Evolutionary conservation across 1,140 invertebrate genomes (phyloP).

Genomic region (Oncopodura yosiiana): DNA sequence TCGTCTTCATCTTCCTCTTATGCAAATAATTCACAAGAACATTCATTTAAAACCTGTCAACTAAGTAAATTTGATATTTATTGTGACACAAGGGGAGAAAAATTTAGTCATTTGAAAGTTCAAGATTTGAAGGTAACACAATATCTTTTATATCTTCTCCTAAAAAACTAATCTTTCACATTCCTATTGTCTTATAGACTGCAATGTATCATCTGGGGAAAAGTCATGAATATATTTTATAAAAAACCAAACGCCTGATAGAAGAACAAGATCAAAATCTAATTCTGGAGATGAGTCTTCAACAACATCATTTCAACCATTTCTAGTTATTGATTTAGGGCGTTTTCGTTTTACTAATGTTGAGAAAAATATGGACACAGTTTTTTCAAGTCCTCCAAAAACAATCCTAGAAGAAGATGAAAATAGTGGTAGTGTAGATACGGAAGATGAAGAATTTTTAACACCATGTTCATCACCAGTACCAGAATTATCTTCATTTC

Average conservation of each 20-base stretch:
- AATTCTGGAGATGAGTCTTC: background rate
- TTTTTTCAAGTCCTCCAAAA: conserved; percentile 4
- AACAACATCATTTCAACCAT: conserved; percentile 32
- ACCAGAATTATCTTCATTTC: conserved; percentile 39
- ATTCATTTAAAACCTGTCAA: conserved; percentile 78
- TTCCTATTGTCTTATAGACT: conserved; percentile 26
- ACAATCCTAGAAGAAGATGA: conserved; percentile 42
- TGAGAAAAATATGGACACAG: conserved; percentile 27
- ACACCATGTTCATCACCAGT: conserved; percentile 88
- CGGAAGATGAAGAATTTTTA: conserved; percentile 53
- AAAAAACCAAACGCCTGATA: too few relatives aligned
- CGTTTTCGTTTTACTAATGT: conserved; percentile 62
- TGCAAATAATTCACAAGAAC: conserved; percentile 48
- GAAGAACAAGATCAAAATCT: too few relatives aligned
- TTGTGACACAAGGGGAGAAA: conserved; percentile 67
- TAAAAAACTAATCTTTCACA: too few relatives aligned
- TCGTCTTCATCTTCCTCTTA: conserved; percentile 57
- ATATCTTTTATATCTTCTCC: conserved; percentile 35
- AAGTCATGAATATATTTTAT: conserved; percentile 50
- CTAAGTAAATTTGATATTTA: conserved; percentile 78
- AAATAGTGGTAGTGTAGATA: conserved; percentile 35
- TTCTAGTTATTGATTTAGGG: conserved; percentile 77
- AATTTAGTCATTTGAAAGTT: conserved; percentile 57
- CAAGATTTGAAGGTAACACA: conserved; percentile 60
- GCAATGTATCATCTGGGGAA: conserved; percentile 8